Percentiles rank a stretch among this genome's conserved stretches.
Evolutionary conservation across 2,797 vertebrate genomes (phyloP).

Genomic region (Zalophus californianus): DNA sequence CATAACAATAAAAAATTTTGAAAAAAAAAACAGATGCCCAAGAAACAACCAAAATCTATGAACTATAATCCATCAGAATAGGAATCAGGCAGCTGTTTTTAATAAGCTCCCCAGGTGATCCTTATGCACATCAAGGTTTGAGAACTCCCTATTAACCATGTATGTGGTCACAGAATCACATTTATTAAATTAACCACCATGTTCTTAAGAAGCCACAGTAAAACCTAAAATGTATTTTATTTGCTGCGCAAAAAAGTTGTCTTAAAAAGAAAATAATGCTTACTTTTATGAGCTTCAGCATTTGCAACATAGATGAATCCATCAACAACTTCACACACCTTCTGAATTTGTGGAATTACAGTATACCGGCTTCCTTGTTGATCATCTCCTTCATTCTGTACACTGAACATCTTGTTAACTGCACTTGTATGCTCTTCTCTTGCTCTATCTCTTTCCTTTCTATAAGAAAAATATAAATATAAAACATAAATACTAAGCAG

Average conservation of each 20-base stretch:
- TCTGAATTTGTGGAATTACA: slow-evolving; percentile 93
- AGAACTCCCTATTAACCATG: not conserved
- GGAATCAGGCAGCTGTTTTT: not conserved
- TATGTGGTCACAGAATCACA: not conserved
- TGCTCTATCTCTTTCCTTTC: slow-evolving; percentile 94
- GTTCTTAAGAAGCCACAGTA: not conserved
- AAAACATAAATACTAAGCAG: not conserved
- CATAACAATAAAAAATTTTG: too few relatives aligned
- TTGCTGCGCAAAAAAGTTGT: not conserved
- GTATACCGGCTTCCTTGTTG: slow-evolving; percentile 87
- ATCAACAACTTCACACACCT: slow-evolving; percentile 93
- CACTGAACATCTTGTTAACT: slow-evolving; percentile 93
- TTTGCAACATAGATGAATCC: slow-evolving; percentile 98
- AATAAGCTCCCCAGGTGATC: not conserved
- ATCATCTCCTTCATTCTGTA: slow-evolving; percentile 84
- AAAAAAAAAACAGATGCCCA: not conserved
- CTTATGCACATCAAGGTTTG: not conserved
- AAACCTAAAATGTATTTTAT: not conserved
- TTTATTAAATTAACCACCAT: slow-evolving; percentile 11
- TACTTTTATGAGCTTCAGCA: slow-evolving; percentile 92
- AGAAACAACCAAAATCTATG: not conserved
- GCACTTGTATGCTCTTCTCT: slow-evolving; percentile 89
- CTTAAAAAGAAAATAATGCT: slow-evolving; percentile 68
- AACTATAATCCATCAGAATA: not conserved
- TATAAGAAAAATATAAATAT: slow-evolving; percentile 80